Evolutionary conservation across 1,140 invertebrate genomes (phyloP).

Genomic region (Carposina sasakii): DNA sequence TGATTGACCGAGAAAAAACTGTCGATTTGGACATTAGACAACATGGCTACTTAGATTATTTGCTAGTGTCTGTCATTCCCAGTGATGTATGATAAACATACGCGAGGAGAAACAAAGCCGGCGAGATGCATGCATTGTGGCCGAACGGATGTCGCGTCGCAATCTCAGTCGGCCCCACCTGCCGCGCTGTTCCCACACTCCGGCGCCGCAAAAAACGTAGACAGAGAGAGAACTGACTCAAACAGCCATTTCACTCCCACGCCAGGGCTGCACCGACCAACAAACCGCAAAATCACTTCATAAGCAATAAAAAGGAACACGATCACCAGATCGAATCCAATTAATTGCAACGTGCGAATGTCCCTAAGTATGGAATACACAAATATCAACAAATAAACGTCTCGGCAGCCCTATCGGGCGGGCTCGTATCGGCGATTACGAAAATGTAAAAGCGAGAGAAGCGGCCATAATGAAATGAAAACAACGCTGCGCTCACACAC

Average conservation of each 20-base stretch:
- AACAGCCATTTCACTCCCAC: conserved; percentile 42
- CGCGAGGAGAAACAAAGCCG: conserved; percentile 65
- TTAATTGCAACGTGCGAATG: neutral
- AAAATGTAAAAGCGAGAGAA: conserved; percentile 68
- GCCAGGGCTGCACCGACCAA: conserved; percentile 35
- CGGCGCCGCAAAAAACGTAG: conserved; percentile 68
- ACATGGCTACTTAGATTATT: too few species aligned
- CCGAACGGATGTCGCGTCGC: conserved; percentile 67
- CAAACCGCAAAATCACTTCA: neutral
- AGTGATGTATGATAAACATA: conserved; percentile 60
- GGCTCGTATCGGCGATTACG: conserved; percentile 61
- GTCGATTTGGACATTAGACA: too few species aligned
- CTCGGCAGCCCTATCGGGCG: conserved; percentile 44
- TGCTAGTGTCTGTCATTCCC: too few species aligned
- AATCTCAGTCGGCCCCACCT: conserved; percentile 70
- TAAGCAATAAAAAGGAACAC: neutral
- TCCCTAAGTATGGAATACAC: neutral
- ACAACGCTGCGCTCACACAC: conserved; percentile 46
- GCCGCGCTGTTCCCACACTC: conserved; percentile 70
- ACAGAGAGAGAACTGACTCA: conserved; percentile 37
- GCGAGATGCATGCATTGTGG: conserved; percentile 71
- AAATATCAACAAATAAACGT: conserved; percentile 16
- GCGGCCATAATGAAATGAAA: conserved; percentile 65
- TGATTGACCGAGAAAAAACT: too few species aligned
- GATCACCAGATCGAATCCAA: neutral